Evolutionary conservation across 2,888 invertebrate species (phyloP), one percentile per base, ranked within the genome.

Genomic region (Elegia similella): DNA sequence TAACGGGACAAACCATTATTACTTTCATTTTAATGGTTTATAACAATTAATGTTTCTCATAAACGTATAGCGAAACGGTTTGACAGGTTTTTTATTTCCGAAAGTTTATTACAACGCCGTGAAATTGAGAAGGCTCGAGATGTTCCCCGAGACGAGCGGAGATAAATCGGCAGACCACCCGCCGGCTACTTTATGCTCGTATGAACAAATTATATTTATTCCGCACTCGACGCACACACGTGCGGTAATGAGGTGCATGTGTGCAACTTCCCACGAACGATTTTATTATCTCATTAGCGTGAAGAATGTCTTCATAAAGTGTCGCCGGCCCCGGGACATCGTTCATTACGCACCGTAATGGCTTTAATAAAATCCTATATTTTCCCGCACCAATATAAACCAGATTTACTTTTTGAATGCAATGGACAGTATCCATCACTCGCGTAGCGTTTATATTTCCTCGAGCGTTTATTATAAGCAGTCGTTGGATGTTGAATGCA

Each of bases 301-400:
- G 83, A 85, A 78, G 81, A 82, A 88, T 80, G 84, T 85, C 88
- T 88, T 87, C 82, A 87, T 87, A 82, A 81, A 75, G 85, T 80
- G 87, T 85, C 84, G 78, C 81, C 76, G 72, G 80, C 85, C 84
- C 68, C 82, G 80, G 80, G 86, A 84, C 84, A 82, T 83, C 82
- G 80, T 85, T 83, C 84, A 86, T 87, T 86, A 84, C 77, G 70
- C 75, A 73, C 73, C 66, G 75, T 84, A 85, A 86, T 85, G 75
- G 71, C 79, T 77, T 80, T 80, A 77, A 86, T 86, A 82, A 82
- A 84, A 82, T 77, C 78, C 75, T 80, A 79, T 72, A 80, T 75
- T 76, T 73, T 63, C 68, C 68, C 56, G 58, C 58, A 76, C 73
- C 66, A 65, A 46, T 61, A 15, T 34, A 47, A 47, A 58, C 32